A percentile compares a stretch with the other conserved stretches of the same genome.
phyloP scores from a whole-genome alignment of 2,888 invertebrate genomes.

The Reticulitermes lucifugus region DNA sequence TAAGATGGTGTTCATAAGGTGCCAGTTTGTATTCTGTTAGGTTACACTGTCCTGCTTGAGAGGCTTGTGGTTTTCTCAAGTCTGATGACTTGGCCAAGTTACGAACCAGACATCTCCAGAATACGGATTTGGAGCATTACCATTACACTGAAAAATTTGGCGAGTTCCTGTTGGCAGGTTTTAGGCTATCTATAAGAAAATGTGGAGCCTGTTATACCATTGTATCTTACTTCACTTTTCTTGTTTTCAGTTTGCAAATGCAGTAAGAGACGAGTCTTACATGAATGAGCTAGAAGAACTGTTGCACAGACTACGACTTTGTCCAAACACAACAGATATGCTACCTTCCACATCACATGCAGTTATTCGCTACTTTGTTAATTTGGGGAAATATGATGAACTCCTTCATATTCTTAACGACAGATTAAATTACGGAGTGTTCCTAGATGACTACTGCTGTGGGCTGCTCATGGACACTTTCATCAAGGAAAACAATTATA shows the following conservation, averaged over 20 bases:
- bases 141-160: no score
- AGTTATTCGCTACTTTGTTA: slow-evolving; percentile 72
- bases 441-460: slow-evolving; percentile 83
- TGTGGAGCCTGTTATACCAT: neutral
- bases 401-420: slow-evolving; percentile 81
- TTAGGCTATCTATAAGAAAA: neutral
- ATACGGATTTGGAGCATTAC: no score
- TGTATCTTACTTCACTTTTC: neutral
- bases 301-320: slow-evolving; percentile 77
- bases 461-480: slow-evolving; percentile 86
- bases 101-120: no score
- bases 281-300: slow-evolving; percentile 80
- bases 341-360: slow-evolving; percentile 88
- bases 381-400: slow-evolving; percentile 70
- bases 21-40: no score
- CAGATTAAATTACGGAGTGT: slow-evolving; percentile 88
- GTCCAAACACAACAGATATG: slow-evolving; percentile 76
- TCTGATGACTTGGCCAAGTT: no score
- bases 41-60: no score
- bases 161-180: slow-evolving; percentile 12
- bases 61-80: no score
- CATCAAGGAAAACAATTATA: slow-evolving; percentile 74
- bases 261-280: slow-evolving; percentile 68
- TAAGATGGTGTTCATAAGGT: no score
- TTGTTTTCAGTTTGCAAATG: slow-evolving; percentile 73